Percentiles rank a stretch among this genome's conserved stretches.
Evolutionary conservation across 2,113 vertebrate species (phyloP).

Genomic region (Sardina pilchardus): DNA sequence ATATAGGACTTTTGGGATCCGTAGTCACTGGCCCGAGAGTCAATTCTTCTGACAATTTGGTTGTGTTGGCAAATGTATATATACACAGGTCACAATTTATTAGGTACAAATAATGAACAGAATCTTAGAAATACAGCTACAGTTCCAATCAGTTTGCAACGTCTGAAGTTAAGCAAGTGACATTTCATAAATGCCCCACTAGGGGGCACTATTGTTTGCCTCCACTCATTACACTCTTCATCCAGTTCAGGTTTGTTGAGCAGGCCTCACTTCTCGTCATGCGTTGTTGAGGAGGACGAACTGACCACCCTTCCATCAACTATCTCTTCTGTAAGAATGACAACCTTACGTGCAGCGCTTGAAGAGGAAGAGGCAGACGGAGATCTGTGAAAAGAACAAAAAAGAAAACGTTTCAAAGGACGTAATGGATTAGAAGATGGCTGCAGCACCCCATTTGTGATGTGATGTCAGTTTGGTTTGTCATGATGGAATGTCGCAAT

Average conservation of each 20-base stretch:
- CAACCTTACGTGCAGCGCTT: slow-evolving; percentile 37
- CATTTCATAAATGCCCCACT: not conserved
- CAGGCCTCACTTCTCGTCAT: not conserved
- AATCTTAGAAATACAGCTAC: not conserved
- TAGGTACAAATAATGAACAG: not conserved
- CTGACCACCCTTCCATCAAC: slow-evolving; percentile 40
- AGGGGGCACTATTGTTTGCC: not conserved
- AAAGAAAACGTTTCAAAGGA: not conserved
- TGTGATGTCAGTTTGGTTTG: not conserved
- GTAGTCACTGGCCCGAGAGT: no score
- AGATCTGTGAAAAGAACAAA: not conserved
- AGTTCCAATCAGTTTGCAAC: not conserved
- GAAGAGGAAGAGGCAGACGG: not conserved
- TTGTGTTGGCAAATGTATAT: no score
- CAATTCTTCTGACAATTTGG: not conserved
- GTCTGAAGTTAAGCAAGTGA: not conserved
- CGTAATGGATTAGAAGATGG: not conserved
- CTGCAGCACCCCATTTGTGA: not conserved
- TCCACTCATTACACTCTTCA: not conserved
- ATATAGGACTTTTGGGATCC: no score
- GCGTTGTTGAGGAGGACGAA: not conserved
- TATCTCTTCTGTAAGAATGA: slow-evolving; percentile 60
- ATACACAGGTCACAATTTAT: not conserved
- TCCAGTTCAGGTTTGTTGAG: not conserved
- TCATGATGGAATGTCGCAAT: not conserved